Conservation (phyloP, 2,113 vertebrate genomes). For the Cynoglossus semilaevis region DNA sequence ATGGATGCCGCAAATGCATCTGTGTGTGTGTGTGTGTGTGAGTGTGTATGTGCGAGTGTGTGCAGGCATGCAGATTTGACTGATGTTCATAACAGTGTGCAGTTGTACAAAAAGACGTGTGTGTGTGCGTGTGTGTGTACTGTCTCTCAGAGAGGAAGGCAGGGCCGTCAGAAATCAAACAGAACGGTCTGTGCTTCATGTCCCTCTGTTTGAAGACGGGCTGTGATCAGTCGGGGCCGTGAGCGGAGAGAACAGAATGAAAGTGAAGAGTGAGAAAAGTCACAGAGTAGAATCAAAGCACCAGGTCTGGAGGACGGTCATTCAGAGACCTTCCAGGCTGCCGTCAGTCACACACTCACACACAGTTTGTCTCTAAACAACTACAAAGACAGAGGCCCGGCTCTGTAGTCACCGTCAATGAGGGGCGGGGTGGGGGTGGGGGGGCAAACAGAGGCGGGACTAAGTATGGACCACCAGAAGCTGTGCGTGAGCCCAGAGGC, state of each 20-base stretch:
- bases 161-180: constrained; percentile 53
- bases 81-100: constrained; percentile 50
- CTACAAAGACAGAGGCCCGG: constrained; percentile 39
- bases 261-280: constrained; percentile 53
- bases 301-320: constrained; percentile 56
- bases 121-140: constrained; percentile 1
- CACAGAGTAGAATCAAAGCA: constrained; percentile 61
- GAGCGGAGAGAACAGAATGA: constrained; percentile 52
- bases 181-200: constrained; percentile 62
- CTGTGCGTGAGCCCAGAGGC: constrained; percentile 42
- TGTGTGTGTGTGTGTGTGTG: constrained; percentile 38
- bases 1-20: constrained; percentile 61
- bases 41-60: constrained; percentile 18
- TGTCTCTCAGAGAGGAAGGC: constrained; percentile 48
- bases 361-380: constrained; percentile 15
- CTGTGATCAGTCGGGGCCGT: constrained; percentile 64
- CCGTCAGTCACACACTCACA: constrained; percentile 22
- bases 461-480: constrained; percentile 40
- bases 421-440: too few relatives aligned
- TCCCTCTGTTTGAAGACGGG: constrained; percentile 54
- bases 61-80: constrained; percentile 44
- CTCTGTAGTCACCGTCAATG: constrained; percentile 45
- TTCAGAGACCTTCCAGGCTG: constrained; percentile 50
- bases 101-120: constrained; percentile 48
- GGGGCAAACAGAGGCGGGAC: constrained; percentile 39